Evolutionary conservation across 2,888 invertebrate genomes (phyloP), one percentile per base, ranked within the genome.

Genomic region (Cyclophora albipunctata): DNA sequence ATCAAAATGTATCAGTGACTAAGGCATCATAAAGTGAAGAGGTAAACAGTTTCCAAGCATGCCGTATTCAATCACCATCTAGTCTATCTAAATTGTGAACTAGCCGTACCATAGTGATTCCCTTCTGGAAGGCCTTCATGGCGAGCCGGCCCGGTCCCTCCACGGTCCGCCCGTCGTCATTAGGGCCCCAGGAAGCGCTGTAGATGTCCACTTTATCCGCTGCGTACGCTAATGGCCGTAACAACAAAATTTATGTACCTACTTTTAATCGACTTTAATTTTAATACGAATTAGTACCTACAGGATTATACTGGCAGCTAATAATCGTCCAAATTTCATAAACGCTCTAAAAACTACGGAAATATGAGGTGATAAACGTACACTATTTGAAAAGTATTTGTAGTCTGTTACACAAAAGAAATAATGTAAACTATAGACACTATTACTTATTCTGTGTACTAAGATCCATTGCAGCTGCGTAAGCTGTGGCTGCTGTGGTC

Each of bases 181-280:
- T 94, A 4, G 98, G 98, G 3, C 98, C 98, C 98, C 98, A 98
- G 35, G 96, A 96, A 45, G 96, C 95, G 64, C 96, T 96, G 81
- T 95, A 97, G 60, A 98, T 93, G 73, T 98, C 96, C n/a, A 95
- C 93, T 67, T 94, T 90, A 59, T 94, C 90, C 62, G 92, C 87
- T 20, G 93, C 94, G 75, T 91, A 94, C 5, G 84, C 89, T 89
- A 51, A 2, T 20, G 20, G 20, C 20, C 20, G 40, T 59, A 64
- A 42, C 40, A 42, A 47, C 42, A 20, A 46, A 50, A 35, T 42
- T n/a, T 44, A n/a, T 6, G 7, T 44, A 7, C 6, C n/a, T n/a
- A n/a, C n/a, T n/a, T 6, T n/a, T 34, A 40, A 7, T 7, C 34
- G 34, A 34, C 49, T 46, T 35, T 5, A 42, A 42, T 34, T 33